phyloP scores from a whole-genome alignment of 2,113 vertebrate genomes.

The Scortum barcoo region DNA sequence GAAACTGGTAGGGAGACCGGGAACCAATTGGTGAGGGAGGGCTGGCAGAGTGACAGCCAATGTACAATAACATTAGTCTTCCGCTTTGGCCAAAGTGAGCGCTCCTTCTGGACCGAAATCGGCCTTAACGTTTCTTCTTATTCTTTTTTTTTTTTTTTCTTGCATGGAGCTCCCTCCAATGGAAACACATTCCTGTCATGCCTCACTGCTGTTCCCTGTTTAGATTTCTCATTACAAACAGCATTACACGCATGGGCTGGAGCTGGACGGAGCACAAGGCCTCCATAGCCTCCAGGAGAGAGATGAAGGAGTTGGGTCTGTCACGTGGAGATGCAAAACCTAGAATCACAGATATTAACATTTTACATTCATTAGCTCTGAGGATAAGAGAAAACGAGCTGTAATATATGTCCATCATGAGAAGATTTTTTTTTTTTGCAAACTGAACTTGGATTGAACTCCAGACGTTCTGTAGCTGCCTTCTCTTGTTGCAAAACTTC shows the following conservation, averaged over 20 bases:
- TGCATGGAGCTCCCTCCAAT: slow-evolving; percentile 91
- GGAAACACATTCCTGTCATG: slow-evolving; percentile 99
- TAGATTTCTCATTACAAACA: slow-evolving; percentile 98
- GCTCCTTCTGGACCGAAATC: slow-evolving; percentile 91
- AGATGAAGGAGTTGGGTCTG: slow-evolving; percentile 43
- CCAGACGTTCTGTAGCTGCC: not conserved
- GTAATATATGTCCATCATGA: slow-evolving; percentile 6
- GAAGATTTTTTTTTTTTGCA: not conserved
- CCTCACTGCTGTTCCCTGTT: slow-evolving; percentile 97
- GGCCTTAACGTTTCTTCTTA: slow-evolving; percentile 85
- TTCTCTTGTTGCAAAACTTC: slow-evolving; percentile 42
- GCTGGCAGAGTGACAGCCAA: slow-evolving; percentile 91
- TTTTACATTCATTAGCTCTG: not conserved
- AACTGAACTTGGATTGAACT: slow-evolving; percentile 44
- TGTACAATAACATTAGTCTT: slow-evolving; percentile 99
- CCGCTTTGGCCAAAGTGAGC: slow-evolving; percentile 89
- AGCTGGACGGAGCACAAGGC: slow-evolving; percentile 81
- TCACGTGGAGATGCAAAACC: slow-evolving; percentile 18
- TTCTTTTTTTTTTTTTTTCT: slow-evolving; percentile 81
- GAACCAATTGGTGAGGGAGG: slow-evolving; percentile 91
- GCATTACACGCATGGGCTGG: slow-evolving; percentile 88
- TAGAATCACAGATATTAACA: slow-evolving; percentile 13
- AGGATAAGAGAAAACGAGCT: not conserved
- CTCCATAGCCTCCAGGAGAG: slow-evolving; percentile 55
- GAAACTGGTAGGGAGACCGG: slow-evolving; percentile 79